phyloP scores from a whole-genome alignment of 2,888 invertebrate species.

The Heliconius ethilla region DNA sequence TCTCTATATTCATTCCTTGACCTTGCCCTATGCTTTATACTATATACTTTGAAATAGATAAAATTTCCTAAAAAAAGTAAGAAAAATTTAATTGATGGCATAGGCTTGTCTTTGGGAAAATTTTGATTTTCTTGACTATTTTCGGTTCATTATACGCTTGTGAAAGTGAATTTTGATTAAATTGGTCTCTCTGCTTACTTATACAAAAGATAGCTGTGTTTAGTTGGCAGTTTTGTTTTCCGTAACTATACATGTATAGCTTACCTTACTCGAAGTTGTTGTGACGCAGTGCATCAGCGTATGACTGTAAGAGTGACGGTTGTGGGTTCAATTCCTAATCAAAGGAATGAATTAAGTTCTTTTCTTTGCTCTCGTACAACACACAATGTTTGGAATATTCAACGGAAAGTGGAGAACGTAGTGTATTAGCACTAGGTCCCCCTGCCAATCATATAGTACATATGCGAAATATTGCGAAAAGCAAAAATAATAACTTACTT shows the following conservation, averaged over 20 bases:
- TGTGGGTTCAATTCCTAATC: not conserved
- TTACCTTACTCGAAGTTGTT: no score
- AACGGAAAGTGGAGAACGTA: not conserved
- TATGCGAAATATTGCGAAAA: not conserved
- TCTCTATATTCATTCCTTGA: slow-evolving; percentile 28
- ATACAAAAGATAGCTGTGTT: no score
- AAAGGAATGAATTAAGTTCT: not conserved
- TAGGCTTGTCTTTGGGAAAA: not conserved
- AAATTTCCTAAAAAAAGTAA: not conserved
- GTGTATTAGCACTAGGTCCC: not conserved
- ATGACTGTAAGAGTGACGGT: not conserved
- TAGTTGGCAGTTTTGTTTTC: no score
- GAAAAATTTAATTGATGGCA: not conserved
- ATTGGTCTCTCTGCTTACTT: no score
- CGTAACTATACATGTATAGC: no score
- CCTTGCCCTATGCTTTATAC: slow-evolving; percentile 18
- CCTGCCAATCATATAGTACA: not conserved
- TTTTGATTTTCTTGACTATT: not conserved
- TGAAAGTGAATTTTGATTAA: no score
- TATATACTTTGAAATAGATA: not conserved
- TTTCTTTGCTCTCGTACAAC: not conserved
- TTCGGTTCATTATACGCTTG: no score
- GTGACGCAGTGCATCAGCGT: no score
- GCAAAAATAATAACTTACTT: slow-evolving; percentile 62
- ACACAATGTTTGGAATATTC: not conserved